Conservation (phyloP, 2,113 vertebrate genomes). For the Lophochroa leadbeateri region DNA sequence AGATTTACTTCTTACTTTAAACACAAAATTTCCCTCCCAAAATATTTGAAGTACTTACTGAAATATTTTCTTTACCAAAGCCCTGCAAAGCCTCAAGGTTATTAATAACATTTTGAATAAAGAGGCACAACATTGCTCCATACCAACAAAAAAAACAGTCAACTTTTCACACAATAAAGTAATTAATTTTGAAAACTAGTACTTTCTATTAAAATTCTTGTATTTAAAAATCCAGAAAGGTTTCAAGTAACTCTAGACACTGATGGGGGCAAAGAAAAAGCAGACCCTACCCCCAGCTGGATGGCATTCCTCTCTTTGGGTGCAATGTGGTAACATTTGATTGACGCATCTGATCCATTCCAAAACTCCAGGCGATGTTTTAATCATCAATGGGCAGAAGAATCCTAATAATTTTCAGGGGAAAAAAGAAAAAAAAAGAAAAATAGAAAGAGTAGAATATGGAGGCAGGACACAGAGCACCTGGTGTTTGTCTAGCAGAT, state of each 20-base stretch:
- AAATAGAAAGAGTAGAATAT: conserved; percentile 54
- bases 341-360: conserved; percentile 56
- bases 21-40: not conserved
- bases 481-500: not conserved
- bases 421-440: not conserved
- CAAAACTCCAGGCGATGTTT: conserved; percentile 46
- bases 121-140: not conserved
- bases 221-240: not conserved
- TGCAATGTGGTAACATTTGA: conserved; percentile 56
- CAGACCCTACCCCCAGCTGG: conserved; percentile 58
- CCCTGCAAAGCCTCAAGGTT: not conserved
- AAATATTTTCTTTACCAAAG: conserved; percentile 34
- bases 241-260: not conserved
- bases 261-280: conserved; percentile 28
- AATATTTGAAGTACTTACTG: conserved; percentile 9
- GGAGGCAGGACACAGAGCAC: conserved; percentile 4
- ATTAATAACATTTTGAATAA: conserved; percentile 7
- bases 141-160: not conserved
- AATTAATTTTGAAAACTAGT: not conserved
- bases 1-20: conserved; percentile 24
- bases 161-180: not conserved
- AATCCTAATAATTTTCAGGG: conserved; percentile 40
- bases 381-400: conserved; percentile 59
- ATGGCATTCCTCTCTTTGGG: conserved; percentile 65
- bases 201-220: not conserved